A percentile compares a stretch with the other conserved stretches of the same genome.
Conservation (phyloP, 1,140 invertebrate species). For the Leucophenga varia region DNA sequence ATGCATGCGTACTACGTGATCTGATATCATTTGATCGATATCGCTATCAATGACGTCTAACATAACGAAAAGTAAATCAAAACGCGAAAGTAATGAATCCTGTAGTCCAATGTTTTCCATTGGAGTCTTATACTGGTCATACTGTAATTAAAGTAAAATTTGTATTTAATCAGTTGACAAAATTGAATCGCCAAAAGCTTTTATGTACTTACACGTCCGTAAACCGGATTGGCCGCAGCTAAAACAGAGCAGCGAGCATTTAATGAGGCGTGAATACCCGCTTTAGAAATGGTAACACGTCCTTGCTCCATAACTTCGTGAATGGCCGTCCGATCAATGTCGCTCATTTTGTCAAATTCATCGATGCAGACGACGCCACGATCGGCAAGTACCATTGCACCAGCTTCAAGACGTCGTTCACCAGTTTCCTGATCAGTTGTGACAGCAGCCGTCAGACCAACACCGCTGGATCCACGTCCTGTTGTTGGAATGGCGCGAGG, state of each 20-base stretch:
- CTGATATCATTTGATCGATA: conserved; percentile 87
- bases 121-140: conserved; percentile 98
- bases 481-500: conserved; percentile 96
- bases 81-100: conserved; percentile 97
- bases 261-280: conserved; percentile 96
- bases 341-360: conserved; percentile 99
- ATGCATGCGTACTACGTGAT: conserved; percentile 98
- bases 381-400: conserved; percentile 99
- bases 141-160: conserved; percentile 63
- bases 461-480: conserved; percentile 92
- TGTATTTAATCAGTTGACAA: background rate
- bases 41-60: conserved; percentile 90
- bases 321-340: conserved; percentile 97
- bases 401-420: conserved; percentile 88
- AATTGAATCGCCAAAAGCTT: background rate
- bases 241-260: conserved; percentile 98
- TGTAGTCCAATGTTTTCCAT: conserved; percentile 99
- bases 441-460: conserved; percentile 98
- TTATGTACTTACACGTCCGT: conserved; percentile 75
- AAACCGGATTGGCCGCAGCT: conserved; percentile 99
- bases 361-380: conserved; percentile 98
- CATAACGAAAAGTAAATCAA: conserved; percentile 98
- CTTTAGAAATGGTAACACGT: conserved; percentile 96
- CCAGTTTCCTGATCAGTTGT: conserved; percentile 94
- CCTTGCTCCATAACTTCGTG: conserved; percentile 98